phyloP scores from a whole-genome alignment of 2,113 vertebrate species.

The Thomomys bottae region DNA sequence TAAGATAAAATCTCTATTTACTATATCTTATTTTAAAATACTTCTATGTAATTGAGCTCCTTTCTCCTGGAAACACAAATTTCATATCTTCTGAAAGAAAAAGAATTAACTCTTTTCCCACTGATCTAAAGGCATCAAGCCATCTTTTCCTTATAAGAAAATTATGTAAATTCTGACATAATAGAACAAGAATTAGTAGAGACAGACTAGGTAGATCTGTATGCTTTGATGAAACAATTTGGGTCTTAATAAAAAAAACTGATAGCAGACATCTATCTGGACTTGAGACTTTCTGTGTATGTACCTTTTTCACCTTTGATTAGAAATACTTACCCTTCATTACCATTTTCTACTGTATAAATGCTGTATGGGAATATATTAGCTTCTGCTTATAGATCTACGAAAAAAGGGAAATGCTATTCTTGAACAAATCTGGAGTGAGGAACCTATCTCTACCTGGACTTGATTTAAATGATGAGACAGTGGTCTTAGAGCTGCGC shows the following conservation, averaged over 20 bases:
- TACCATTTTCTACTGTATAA: background rate
- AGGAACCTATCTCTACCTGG: background rate
- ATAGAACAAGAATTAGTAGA: no score
- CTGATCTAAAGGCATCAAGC: no score
- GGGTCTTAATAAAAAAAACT: no score
- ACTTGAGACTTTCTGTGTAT: background rate
- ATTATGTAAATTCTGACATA: no score
- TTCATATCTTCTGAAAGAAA: background rate
- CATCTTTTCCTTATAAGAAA: no score
- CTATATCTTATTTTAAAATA: background rate
- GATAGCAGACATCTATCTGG: no score
- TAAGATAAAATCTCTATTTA: background rate
- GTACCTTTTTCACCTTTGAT: accelerated
- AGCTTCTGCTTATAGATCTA: background rate
- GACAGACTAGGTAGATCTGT: no score
- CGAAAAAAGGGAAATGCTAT: background rate
- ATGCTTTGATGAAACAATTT: no score
- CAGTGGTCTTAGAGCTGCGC: no score
- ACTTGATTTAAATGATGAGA: background rate
- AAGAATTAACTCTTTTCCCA: no score
- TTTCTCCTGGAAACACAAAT: background rate
- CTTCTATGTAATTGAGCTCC: background rate
- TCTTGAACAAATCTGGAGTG: background rate
- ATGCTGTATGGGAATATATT: background rate
- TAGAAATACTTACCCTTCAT: background rate